Base-by-base conservation (phyloP, 2,888 invertebrate species). In the Catocala sponsa region DNA sequence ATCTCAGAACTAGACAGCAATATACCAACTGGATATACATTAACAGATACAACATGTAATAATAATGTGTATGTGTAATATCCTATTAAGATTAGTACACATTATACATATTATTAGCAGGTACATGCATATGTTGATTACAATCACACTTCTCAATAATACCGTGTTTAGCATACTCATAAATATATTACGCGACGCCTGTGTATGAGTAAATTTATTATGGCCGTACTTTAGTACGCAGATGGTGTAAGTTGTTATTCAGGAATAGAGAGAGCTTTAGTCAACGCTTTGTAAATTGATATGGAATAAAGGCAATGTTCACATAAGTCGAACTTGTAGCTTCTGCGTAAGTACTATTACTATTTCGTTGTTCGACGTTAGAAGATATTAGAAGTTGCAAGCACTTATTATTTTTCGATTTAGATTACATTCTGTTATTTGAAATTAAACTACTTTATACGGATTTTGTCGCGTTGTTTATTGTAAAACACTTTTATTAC, bases 81-180 rank as follows among this genome's bases (percentile, higher is more conserved):
- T 47, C 10, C 15, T 47, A 47, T n/a, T 13, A 64, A 61, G 69
- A 70, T 72, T 70, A 46, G 2, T 4, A 11, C 2, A 13, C 12
- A 47, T 47, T 9, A 5, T 33, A 33, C 52, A 42, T 52, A 42
- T 25, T 42, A 61, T 57, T 49, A 58, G 60, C 33, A 52, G 47
- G 35, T 49, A 55, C 41, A 50, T 53, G 63, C 49, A 54, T 43
- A 55, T 57, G 47, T 53, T 62, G n/a, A 63, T 63, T 53, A 55
- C 52, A 44, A 56, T 52, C 49, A 49, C 59, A 69, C 54, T 73
- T 55, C 69, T 58, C 70, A 65, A 73, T 73, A 71, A 65, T 64
- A 41, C 59, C 70, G 55, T 54, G 59, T 65, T 74, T 72, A 70
- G 66, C 74, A 73, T 74, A 67, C 63, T 72, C 74, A 70, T 72